A percentile compares a stretch with the other conserved stretches of the same genome.
Conservation (phyloP, 1,140 invertebrate genomes). For the Bursaphelenchus mucronatus region DNA sequence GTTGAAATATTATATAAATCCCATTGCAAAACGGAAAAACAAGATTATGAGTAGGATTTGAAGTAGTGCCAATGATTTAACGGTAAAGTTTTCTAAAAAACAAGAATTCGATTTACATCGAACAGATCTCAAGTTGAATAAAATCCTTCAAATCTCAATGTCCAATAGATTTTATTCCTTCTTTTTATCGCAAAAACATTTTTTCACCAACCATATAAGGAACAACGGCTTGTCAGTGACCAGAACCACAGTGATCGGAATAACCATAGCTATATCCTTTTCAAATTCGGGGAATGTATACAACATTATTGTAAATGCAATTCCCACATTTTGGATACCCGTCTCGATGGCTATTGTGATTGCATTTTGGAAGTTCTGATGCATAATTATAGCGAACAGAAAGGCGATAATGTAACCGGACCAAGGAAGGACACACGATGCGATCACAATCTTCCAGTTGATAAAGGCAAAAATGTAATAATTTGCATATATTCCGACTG, state of each 20-base stretch:
- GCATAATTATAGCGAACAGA: constrained; percentile 53
- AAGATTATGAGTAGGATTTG: no score
- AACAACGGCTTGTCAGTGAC: constrained; percentile 38
- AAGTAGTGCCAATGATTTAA: no score
- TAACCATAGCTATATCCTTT: constrained; percentile 30
- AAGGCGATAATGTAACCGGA: constrained; percentile 62
- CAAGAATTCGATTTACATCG: no score
- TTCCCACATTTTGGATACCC: constrained; percentile 63
- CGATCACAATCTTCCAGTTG: constrained; percentile 65
- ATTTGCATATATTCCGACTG: constrained; percentile 83
- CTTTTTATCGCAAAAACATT: neutral
- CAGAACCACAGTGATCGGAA: constrained; percentile 31
- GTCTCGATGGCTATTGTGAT: constrained; percentile 63
- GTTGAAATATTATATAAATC: no score
- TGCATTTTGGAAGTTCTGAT: constrained; percentile 46
- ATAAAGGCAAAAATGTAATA: constrained; percentile 82
- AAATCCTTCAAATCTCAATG: no score
- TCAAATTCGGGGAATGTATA: constrained; percentile 33
- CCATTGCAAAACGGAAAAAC: no score
- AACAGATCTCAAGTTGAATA: no score
- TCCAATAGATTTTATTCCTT: constrained; percentile 6
- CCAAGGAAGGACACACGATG: constrained; percentile 59
- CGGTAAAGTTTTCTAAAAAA: no score
- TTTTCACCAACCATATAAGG: constrained; percentile 22
- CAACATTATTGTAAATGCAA: constrained; percentile 32